phyloP scores from a whole-genome alignment of 1,140 invertebrate species.

The Drosophila busckii region DNA sequence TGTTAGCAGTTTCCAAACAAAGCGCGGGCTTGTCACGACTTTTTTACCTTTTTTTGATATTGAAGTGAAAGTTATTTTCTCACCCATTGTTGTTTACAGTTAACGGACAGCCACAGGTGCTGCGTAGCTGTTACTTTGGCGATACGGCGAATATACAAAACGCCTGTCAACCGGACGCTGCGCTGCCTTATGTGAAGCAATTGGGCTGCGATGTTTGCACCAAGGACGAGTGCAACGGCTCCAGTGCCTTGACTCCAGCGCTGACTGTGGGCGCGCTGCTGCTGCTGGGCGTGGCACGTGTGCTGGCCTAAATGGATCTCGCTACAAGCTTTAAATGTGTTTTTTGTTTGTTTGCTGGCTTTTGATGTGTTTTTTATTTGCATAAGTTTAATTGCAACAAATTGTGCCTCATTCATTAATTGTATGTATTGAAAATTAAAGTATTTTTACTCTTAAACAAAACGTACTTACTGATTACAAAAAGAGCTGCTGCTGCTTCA shows the following conservation, averaged over 20 bases:
- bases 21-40: slow-evolving; percentile 6
- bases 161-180: slow-evolving; percentile 65
- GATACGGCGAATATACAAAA: slow-evolving; percentile 47
- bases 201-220: slow-evolving; percentile 68
- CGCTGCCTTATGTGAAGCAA: slow-evolving; percentile 61
- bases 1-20: slow-evolving; percentile 18
- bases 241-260: slow-evolving; percentile 43
- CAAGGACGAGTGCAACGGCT: slow-evolving; percentile 68
- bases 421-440: too few species aligned
- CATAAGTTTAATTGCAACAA: slow-evolving; percentile 8
- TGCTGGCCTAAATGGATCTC: slow-evolving; percentile 64
- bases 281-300: slow-evolving; percentile 62
- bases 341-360: slow-evolving; percentile 26
- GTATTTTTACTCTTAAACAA: too few species aligned
- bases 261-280: slow-evolving; percentile 53
- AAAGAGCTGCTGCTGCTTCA: too few species aligned
- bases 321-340: slow-evolving; percentile 9
- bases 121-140: slow-evolving; percentile 66
- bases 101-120: slow-evolving; percentile 57
- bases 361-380: slow-evolving; percentile 15
- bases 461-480: too few species aligned
- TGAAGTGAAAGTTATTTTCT: slow-evolving; percentile 37
- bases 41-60: slow-evolving; percentile 6
- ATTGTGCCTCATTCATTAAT: too few species aligned
- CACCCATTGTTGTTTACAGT: slow-evolving; percentile 40